Percentiles rank a stretch among this genome's conserved stretches.
Evolutionary conservation across 2,797 vertebrate genomes (phyloP).

Genomic region (Syngnathus acus): DNA sequence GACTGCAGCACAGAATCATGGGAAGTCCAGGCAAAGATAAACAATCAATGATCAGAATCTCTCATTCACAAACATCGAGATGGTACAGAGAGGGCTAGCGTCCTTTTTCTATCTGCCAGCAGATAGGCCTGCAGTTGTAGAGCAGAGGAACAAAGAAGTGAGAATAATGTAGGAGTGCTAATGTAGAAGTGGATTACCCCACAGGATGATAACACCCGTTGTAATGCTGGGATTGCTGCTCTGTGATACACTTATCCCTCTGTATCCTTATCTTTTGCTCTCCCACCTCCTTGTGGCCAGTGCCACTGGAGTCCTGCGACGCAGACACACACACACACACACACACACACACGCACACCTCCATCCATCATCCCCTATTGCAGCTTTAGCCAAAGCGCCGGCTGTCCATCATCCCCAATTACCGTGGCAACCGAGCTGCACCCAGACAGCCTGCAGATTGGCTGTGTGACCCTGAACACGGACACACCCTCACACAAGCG

Average conservation of each 20-base stretch:
- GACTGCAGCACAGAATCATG: conserved; percentile 66
- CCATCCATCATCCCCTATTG: conserved; percentile 59
- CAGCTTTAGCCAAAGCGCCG: conserved; percentile 60
- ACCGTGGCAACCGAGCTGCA: conserved; percentile 71
- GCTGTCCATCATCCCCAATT: conserved; percentile 79
- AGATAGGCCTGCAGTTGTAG: conserved; percentile 38
- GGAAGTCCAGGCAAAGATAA: conserved; percentile 67
- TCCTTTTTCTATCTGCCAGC: conserved; percentile 30
- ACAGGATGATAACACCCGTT: conserved; percentile 27
- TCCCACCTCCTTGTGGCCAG: conserved; percentile 9
- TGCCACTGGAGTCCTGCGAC: conserved; percentile 6
- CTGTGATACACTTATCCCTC: conserved; percentile 41
- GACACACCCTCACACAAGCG: conserved; percentile 14
- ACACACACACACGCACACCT: conserved; percentile 25
- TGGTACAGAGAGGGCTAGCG: conserved; percentile 24
- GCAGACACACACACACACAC: conserved; percentile 12
- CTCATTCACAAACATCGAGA: conserved; percentile 68
- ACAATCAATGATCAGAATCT: conserved; percentile 69
- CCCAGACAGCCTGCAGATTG: conserved; percentile 69
- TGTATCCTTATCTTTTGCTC: conserved; percentile 46
- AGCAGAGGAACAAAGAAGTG: conserved; percentile 20
- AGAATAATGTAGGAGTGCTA: conserved; percentile 9
- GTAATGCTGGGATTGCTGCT: conserved; percentile 41
- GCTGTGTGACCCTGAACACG: conserved; percentile 60
- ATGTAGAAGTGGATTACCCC: conserved; percentile 36